Conservation (phyloP, 2,113 vertebrate genomes). For the Ornithorhynchus anatinus region DNA sequence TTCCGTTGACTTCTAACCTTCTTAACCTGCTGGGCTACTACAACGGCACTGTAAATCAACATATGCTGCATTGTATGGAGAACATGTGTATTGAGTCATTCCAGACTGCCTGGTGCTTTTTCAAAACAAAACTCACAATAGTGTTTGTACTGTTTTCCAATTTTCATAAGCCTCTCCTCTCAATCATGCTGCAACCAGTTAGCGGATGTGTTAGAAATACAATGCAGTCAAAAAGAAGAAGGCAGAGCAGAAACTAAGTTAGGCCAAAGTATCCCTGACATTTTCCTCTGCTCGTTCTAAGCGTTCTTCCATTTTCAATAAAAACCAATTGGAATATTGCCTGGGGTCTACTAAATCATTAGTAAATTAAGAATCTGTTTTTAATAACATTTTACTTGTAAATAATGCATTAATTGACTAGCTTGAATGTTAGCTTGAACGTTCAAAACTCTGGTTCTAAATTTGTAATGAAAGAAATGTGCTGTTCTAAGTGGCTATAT, state of each 20-base stretch:
- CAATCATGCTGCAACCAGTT: conserved; percentile 56
- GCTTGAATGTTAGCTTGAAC: conserved; percentile 87
- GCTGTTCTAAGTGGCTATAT: conserved; percentile 71
- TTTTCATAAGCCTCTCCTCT: conserved; percentile 61
- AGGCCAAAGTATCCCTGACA: conserved; percentile 62
- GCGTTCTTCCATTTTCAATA: conserved; percentile 82
- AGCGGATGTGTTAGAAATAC: conserved; percentile 59
- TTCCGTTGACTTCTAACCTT: conserved; percentile 75
- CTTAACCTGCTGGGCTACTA: conserved; percentile 67
- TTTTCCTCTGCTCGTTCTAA: conserved; percentile 66
- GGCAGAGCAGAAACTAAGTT: conserved; percentile 52
- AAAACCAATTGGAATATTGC: conserved; percentile 89
- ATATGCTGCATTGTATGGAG: conserved; percentile 54
- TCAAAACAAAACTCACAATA: conserved; percentile 65
- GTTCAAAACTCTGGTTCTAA: conserved; percentile 79
- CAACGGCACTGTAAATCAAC: conserved; percentile 65
- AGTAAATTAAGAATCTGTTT: conserved; percentile 97
- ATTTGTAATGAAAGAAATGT: conserved; percentile 79
- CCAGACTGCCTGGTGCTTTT: conserved; percentile 67
- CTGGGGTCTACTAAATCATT: conserved; percentile 93
- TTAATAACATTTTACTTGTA: conserved; percentile 97
- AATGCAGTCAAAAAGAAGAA: conserved; percentile 41
- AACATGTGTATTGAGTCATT: conserved; percentile 67
- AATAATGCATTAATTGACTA: conserved; percentile 97
- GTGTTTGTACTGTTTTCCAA: conserved; percentile 60